Evolutionary conservation across 2,113 vertebrate genomes (phyloP).

Genomic region (Phalacrocorax aristotelis): DNA sequence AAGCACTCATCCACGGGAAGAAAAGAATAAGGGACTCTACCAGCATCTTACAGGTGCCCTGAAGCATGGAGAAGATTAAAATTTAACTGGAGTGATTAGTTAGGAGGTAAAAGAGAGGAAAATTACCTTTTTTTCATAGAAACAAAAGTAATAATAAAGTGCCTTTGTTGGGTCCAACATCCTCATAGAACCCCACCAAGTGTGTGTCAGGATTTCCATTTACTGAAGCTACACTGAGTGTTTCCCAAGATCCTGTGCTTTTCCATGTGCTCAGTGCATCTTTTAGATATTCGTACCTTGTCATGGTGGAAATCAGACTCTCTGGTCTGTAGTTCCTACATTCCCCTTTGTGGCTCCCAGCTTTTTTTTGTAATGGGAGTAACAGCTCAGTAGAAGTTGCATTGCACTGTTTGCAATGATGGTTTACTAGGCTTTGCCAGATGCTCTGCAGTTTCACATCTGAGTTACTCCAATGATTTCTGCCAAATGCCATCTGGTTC

Average conservation of each 20-base stretch:
- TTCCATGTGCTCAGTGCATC: background rate
- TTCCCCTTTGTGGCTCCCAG: background rate
- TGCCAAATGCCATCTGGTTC: background rate
- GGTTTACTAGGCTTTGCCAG: background rate
- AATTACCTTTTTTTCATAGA: background rate
- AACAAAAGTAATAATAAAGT: background rate
- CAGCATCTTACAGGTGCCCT: background rate
- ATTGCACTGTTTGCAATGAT: background rate
- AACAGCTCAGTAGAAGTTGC: background rate
- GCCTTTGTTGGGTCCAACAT: background rate
- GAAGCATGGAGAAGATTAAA: background rate
- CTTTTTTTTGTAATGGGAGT: background rate
- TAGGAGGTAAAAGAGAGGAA: background rate
- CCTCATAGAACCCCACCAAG: background rate
- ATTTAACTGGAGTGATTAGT: background rate
- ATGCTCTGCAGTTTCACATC: background rate
- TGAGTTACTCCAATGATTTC: background rate
- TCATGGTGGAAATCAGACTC: background rate
- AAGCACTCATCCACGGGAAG: background rate
- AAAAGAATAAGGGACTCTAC: background rate
- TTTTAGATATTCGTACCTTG: background rate
- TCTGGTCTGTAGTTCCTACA: background rate
- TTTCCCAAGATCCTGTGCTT: background rate
- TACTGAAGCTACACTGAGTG: background rate
- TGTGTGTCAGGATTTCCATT: background rate